These are phyloP conservation scores for Synergus japonicus DNA, from an alignment of 2,888 invertebrate species.

Conservation along the genomic window DNA sequence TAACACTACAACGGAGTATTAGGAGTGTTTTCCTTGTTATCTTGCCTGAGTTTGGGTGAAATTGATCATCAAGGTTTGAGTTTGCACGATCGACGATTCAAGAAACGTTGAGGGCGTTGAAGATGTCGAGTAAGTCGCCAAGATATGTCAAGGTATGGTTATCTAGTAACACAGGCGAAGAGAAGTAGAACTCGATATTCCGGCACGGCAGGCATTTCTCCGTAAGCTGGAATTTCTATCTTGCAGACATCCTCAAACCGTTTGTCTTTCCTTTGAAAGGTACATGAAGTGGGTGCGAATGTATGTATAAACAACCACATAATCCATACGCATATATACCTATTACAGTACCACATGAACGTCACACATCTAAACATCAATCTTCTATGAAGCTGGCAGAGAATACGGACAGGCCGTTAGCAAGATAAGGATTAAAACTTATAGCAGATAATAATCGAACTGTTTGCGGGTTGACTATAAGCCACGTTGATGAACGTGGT, in stretches of 20 bases:
- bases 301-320: slow-evolving; percentile 9
- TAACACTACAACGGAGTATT: slow-evolving; percentile 4
- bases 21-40: slow-evolving; percentile 17
- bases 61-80: neutral
- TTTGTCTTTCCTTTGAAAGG: slow-evolving; percentile 13
- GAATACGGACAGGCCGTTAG: slow-evolving; percentile 43
- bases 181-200: slow-evolving; percentile 4
- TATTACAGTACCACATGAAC: slow-evolving; percentile 52
- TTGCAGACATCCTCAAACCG: slow-evolving; percentile 40
- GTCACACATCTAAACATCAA: slow-evolving; percentile 70
- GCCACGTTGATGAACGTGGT: neutral
- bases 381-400: slow-evolving; percentile 64
- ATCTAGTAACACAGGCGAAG: slow-evolving; percentile 2
- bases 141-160: neutral
- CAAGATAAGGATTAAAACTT: slow-evolving; percentile 6
- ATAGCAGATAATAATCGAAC: neutral
- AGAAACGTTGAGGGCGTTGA: neutral
- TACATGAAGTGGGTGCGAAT: neutral
- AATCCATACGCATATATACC: slow-evolving; percentile 19
- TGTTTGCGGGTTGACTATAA: neutral
- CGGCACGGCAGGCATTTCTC: neutral
- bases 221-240: neutral
- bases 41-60: neutral
- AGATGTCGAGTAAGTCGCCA: neutral
- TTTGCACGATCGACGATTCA: slow-evolving; percentile 3